These are phyloP conservation scores for Tringa solitaria DNA, from an alignment of 2,113 vertebrate genomes.

Conservation along the genomic window DNA sequence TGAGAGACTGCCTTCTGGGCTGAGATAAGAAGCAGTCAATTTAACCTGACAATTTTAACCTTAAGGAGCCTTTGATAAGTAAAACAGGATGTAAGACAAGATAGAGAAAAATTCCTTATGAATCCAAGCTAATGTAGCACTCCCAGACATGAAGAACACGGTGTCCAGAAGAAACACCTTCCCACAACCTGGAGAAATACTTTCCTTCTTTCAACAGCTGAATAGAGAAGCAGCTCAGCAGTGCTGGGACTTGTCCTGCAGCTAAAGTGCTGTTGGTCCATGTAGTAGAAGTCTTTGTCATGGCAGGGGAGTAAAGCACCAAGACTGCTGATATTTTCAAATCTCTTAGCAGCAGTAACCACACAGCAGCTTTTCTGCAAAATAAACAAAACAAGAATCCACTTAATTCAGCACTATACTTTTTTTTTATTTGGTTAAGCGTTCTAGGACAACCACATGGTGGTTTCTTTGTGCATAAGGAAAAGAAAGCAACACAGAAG, in stretches of 20 bases:
- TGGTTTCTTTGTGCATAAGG: conserved; percentile 32
- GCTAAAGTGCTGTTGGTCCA: conserved; percentile 77
- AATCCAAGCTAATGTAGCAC: background rate
- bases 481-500: background rate
- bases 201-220: conserved; percentile 23
- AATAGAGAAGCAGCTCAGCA: conserved; percentile 28
- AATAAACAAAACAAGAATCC: conserved; percentile 74
- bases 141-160: background rate
- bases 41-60: background rate
- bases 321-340: conserved; percentile 76
- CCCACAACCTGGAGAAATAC: background rate
- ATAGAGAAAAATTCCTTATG: background rate
- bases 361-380: conserved; percentile 79
- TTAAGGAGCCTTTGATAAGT: background rate
- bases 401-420: conserved; percentile 72
- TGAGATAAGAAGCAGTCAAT: background rate
- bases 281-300: conserved; percentile 69
- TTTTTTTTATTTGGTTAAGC: conserved; percentile 66
- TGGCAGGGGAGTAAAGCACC: conserved; percentile 59
- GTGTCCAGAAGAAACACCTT: background rate
- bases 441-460: conserved; percentile 55
- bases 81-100: background rate
- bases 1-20: background rate
- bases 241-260: conserved; percentile 36
- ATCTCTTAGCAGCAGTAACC: conserved; percentile 75